phyloP scores from a whole-genome alignment of 2,113 vertebrate species.

The Sylvietta virens region DNA sequence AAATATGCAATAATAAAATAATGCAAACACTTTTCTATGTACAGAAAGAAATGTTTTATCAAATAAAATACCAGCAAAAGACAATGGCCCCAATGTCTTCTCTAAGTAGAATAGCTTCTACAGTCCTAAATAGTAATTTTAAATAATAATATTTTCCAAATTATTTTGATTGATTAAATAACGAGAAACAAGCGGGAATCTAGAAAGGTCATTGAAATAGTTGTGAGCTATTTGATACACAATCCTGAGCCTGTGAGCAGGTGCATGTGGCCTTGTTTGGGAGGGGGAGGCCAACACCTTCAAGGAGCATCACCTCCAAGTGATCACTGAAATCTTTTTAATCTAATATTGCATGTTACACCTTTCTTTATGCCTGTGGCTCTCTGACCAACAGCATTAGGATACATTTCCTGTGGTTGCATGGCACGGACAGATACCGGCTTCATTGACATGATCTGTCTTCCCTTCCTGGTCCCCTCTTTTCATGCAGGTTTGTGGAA shows the following conservation, averaged over 20 bases:
- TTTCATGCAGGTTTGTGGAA: background rate
- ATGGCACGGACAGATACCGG: background rate
- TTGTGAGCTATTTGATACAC: background rate
- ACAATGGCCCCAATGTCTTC: background rate
- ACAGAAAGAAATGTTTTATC: background rate
- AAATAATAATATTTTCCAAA: background rate
- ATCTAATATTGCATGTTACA: background rate
- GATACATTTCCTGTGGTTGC: background rate
- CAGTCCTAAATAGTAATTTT: background rate
- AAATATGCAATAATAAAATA: background rate
- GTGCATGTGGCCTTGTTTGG: background rate
- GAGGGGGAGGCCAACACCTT: accelerated
- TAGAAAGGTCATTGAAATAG: background rate
- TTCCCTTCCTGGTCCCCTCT: background rate
- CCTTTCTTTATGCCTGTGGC: background rate
- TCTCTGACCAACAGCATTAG: background rate
- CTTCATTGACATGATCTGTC: background rate
- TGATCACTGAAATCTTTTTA: background rate
- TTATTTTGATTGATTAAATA: background rate
- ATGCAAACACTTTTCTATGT: background rate
- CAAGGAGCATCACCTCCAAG: background rate
- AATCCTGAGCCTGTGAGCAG: background rate
- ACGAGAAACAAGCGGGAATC: background rate
- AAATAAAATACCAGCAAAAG: background rate
- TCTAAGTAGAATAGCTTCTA: background rate